These are phyloP conservation scores for Pyralis farinalis DNA, from an alignment of 2,888 invertebrate species.

Conservation along the genomic window DNA sequence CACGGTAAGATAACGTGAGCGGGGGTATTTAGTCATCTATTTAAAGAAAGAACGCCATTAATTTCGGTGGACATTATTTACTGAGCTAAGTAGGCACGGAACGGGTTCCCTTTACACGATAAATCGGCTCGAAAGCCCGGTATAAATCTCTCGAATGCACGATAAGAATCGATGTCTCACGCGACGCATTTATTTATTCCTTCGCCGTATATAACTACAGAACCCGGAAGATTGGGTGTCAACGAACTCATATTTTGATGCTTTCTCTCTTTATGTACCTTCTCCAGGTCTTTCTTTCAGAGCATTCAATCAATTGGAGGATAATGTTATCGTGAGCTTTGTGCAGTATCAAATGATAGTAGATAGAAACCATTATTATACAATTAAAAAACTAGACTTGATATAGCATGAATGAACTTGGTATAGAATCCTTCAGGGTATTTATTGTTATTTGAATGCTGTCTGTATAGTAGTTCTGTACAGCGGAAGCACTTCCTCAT, in stretches of 20 bases:
- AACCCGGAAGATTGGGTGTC: conserved; percentile 61
- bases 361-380: too few species aligned
- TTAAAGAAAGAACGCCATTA: conserved; percentile 74
- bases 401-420: too few species aligned
- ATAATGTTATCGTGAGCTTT: too few species aligned
- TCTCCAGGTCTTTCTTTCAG: too few species aligned
- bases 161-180: conserved; percentile 79
- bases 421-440: too few species aligned
- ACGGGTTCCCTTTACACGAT: conserved; percentile 72
- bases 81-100: conserved; percentile 74
- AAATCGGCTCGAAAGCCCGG: conserved; percentile 69
- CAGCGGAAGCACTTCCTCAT: too few species aligned
- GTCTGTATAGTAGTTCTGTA: too few species aligned
- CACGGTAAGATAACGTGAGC: conserved; percentile 67
- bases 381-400: too few species aligned
- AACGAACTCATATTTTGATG: conserved; percentile 44
- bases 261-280: conserved; percentile 46
- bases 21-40: conserved; percentile 76
- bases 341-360: too few species aligned
- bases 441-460: too few species aligned
- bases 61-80: conserved; percentile 75
- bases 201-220: conserved; percentile 34
- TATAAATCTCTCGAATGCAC: conserved; percentile 73
- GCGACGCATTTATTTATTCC: conserved; percentile 70
- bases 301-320: too few species aligned